Base-by-base conservation (phyloP, 2,888 invertebrate species). In the Leistus spinibarbis region DNA sequence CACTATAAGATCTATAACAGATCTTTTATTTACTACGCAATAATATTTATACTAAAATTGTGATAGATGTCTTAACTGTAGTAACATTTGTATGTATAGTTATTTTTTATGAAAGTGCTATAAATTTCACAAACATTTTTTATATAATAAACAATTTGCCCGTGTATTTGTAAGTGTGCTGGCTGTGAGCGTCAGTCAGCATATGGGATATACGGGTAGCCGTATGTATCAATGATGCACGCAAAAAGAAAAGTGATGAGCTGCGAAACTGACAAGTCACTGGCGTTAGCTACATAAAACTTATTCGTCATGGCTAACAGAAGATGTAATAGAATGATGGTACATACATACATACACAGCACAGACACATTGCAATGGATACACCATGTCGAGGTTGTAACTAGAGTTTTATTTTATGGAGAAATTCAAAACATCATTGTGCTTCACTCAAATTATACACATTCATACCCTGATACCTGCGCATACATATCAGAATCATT, bases 161-260 rank as follows among this genome's bases (percentile, higher is more conserved):
- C 40, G 40, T 40, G 40, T 40, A 40, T 40, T 40, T 40, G 40
- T 40, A 40, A 40, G 7, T 40, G 40, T 40, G 40, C 40, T 40
- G 40, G 40, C 40, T 40, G 13, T 40, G 40, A 40, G 62, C 24
- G 16, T 16, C 16, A n/a, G 62, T 63, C 62, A 70, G 63, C 70
- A 70, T 62, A 63, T 70, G 70, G 70, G n/a, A 40, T 40, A 70
- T 70, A 70, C 70, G 70, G 70, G 70, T 70, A 70, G 70, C 23
- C 54, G 22, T 10, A 69, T 69, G 22, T 10, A 69, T 69, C 69
- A 69, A 60, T 69, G 60, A 23, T 23, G 19, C 19, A 22, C 27
- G 27, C 24, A 69, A 69, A 69, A 69, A 69, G 60, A 69, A 69
- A 69, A 5, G 53, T 20, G 60, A 27, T 60, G 60, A 57, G 56